Evolutionary conservation across 2,888 invertebrate genomes (phyloP).

Genomic region (Chelonus formosanus): DNA sequence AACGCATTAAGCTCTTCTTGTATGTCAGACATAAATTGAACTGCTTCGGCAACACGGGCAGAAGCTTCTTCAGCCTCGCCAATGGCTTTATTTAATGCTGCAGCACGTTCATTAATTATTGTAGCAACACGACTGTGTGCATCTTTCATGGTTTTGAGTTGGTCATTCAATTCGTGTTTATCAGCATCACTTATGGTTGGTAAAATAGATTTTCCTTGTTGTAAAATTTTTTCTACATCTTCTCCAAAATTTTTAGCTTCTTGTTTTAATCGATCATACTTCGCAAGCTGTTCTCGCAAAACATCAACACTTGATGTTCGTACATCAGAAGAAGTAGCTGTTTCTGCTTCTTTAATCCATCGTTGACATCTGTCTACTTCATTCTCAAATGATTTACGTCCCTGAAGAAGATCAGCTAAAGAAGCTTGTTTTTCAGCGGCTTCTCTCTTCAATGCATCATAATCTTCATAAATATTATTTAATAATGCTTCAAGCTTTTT

Average conservation of each 20-base stretch:
- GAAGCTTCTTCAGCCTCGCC: conserved; percentile 84
- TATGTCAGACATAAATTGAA: conserved; percentile 82
- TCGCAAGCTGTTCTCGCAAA: conserved; percentile 86
- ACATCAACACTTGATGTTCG: conserved; percentile 82
- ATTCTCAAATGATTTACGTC: conserved; percentile 82
- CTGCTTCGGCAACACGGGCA: conserved; percentile 79
- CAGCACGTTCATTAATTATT: conserved; percentile 79
- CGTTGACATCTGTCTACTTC: conserved; percentile 82
- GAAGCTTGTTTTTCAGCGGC: conserved; percentile 77
- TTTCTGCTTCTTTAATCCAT: conserved; percentile 92
- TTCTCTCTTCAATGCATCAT: conserved; percentile 77
- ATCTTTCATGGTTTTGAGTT: conserved; percentile 80
- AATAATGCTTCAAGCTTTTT: conserved; percentile 73
- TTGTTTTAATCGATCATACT: conserved; percentile 81
- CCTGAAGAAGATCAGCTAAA: conserved; percentile 77
- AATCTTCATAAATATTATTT: conserved; percentile 76
- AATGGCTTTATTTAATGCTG: conserved; percentile 79
- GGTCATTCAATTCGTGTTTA: conserved; percentile 82
- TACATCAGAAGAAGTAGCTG: conserved; percentile 82
- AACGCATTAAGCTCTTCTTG: conserved; percentile 84
- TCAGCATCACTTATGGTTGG: conserved; percentile 87
- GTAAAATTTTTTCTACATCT: conserved; percentile 78
- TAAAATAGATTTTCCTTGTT: conserved; percentile 81
- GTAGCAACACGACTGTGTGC: conserved; percentile 79
- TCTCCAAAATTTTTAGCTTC: conserved; percentile 78